phyloP scores from a whole-genome alignment of 2,888 invertebrate species.

The Acrobasis repandana region DNA sequence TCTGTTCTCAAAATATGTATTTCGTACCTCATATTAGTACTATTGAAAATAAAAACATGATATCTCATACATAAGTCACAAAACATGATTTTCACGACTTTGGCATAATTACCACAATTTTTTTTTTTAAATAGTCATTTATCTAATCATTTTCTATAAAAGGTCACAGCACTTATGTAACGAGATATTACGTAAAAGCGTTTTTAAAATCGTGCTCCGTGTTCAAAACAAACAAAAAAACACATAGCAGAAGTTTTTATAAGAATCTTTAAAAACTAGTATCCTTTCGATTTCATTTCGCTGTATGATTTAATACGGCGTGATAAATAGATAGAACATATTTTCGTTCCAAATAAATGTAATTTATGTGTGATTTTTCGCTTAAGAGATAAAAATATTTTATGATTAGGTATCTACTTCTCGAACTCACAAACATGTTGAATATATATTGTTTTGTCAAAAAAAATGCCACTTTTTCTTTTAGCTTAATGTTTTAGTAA shows the following conservation, averaged over 20 bases:
- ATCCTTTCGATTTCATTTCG: conserved; percentile 20
- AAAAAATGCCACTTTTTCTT: no score
- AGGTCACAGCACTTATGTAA: not conserved
- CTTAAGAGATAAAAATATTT: not conserved
- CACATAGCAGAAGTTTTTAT: not conserved
- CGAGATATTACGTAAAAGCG: not conserved
- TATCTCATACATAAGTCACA: not conserved
- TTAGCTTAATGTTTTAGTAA: no score
- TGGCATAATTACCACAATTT: not conserved
- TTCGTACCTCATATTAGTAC: not conserved
- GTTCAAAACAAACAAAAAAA: conserved; percentile 1
- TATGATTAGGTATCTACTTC: no score
- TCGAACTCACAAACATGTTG: no score
- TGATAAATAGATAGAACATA: not conserved
- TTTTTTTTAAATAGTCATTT: not conserved
- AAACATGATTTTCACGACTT: conserved; percentile 4
- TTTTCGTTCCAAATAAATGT: not conserved
- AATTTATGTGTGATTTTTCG: not conserved
- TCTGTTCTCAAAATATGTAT: not conserved
- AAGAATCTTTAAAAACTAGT: conserved; percentile 1
- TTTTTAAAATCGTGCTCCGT: not conserved
- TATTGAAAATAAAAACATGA: not conserved
- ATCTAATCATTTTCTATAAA: not conserved
- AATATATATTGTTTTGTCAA: no score
- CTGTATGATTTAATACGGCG: not conserved